Base-by-base conservation (phyloP, 2,113 vertebrate genomes). In the human region DNA sequence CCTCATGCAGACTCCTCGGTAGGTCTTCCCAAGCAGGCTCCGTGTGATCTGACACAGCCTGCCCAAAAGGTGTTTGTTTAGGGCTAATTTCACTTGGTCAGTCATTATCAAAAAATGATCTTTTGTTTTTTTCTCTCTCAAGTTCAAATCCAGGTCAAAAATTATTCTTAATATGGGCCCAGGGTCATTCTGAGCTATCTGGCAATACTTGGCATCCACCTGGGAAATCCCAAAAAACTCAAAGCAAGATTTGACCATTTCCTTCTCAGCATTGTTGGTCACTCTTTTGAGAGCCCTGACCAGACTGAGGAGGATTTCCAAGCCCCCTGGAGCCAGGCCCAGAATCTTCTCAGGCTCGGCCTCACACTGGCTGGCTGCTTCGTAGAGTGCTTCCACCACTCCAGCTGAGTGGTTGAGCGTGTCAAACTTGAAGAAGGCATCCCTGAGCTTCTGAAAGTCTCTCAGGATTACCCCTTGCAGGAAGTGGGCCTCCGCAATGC, bases 231-330 rank as follows among this genome's bases (percentile, higher is more conserved):
- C 99, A 97, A 99, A 99, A 97, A 99, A 99, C 64, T 99, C 98
- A 78, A 99, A 99, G 97, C 99, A 99, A 40, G 98, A 99, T 68
- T 99, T 99, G 57, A 99, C 98, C 98, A 99, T 99, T 80, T 99
- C 99, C 91, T 98, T 99, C 93, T 99, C 99, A 0, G 98, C 99
- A 0, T 99, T 99, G 97, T 97, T 99, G 75, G 95, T 97, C 43
- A 98, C 98, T n/a, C 97, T 98, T 48, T 97, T 97, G 61, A 99
- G 98, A 30, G 97, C 96, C 2, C 83, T 98, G 68, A 98, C 98
- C 68, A 99, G 96, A n/a, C 55, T 97, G 66, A 99, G 94, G 82
- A 99, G 98, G 64, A 98, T 97, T 79, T 96, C 95, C 81, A 99
- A 92, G 43, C 98, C 99, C 0, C 10, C 75, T 0, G 40, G 66